Evolutionary conservation across 2,113 vertebrate genomes (phyloP), one percentile per base, ranked within the genome.

Genomic region (Nyctibius bracteatus): DNA sequence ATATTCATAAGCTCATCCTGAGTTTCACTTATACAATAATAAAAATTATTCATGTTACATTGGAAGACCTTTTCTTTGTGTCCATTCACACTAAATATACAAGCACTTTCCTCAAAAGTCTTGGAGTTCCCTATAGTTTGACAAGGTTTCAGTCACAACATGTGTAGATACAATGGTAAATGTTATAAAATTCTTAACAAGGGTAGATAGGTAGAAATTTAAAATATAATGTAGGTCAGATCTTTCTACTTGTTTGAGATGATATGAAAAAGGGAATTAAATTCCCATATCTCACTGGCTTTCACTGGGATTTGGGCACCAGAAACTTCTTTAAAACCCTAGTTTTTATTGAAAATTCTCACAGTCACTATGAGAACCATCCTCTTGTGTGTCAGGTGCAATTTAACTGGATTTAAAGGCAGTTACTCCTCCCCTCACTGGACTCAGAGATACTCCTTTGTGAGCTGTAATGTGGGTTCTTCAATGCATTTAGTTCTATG

Each of bases 401-500:
- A 81, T 96, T 94, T 96, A 96, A 96, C 73, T 80, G 73, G 39
- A 94, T 95, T 92, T 93, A 78, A 95, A 92, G 58, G 88, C 68
- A 81, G 88, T 91, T 96, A 91, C 94, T 96, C 80, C 86, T 95
- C 90, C 88, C 92, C 79, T 94, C 92, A 33, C 92, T 85, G 86
- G 86, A 91, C 83, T 88, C 47, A 75, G 73, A 93, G 72, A 90
- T 93, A 90, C 81, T 94, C 81, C 91, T 96, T 92, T 96, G 92
- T 96, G 94, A 94, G 81, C 77, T 84, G 86, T 95, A 94, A 94
- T 96, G 91, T 95, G 83, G 96, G 88, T 81, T 93, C 77, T 94
- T 92, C 88, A 95, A 95, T 95, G 91, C 95, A 96, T 96, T 96
- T 96, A 93, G 90, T 89, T 91, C 90, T 92, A 95, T 95, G 83